A percentile compares a stretch with the other conserved stretches of the same genome.
Conservation (phyloP, 2,113 vertebrate species). For the Alosa alosa region DNA sequence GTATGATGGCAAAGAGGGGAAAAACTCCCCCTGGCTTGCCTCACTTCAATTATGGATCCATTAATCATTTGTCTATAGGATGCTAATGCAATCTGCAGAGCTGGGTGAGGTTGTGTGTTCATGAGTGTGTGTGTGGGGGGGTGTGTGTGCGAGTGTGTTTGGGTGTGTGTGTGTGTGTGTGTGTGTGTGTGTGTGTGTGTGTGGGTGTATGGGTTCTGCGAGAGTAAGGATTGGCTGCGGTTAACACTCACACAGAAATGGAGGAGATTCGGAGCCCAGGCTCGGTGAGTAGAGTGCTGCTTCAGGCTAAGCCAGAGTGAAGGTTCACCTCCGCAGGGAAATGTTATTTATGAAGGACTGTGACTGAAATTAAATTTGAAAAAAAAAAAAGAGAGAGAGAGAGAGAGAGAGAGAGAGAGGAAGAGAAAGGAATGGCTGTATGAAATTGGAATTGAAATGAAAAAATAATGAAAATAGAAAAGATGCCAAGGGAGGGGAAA, state of each 20-base stretch:
- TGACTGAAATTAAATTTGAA: slow-evolving; percentile 54
- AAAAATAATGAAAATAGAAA: slow-evolving; percentile 36
- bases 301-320: slow-evolving; percentile 39
- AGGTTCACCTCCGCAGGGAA: slow-evolving; percentile 50
- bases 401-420: background rate
- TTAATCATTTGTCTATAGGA: slow-evolving; percentile 45
- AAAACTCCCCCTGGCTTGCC: slow-evolving; percentile 7
- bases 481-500: background rate
- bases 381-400: background rate
- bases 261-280: slow-evolving; percentile 20
- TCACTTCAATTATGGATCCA: slow-evolving; percentile 33
- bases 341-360: slow-evolving; percentile 64
- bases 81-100: slow-evolving; percentile 32
- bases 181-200: background rate
- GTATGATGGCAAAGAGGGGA: background rate
- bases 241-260: slow-evolving; percentile 21
- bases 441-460: slow-evolving; percentile 42
- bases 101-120: background rate
- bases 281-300: slow-evolving; percentile 20
- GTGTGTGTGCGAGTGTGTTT: background rate
- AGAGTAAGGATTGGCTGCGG: background rate
- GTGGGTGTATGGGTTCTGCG: background rate
- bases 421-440: background rate
- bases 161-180: background rate
- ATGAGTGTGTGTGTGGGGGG: background rate